Evolutionary conservation across 2,113 vertebrate species (phyloP).

Genomic region (Hypanus sabinus): DNA sequence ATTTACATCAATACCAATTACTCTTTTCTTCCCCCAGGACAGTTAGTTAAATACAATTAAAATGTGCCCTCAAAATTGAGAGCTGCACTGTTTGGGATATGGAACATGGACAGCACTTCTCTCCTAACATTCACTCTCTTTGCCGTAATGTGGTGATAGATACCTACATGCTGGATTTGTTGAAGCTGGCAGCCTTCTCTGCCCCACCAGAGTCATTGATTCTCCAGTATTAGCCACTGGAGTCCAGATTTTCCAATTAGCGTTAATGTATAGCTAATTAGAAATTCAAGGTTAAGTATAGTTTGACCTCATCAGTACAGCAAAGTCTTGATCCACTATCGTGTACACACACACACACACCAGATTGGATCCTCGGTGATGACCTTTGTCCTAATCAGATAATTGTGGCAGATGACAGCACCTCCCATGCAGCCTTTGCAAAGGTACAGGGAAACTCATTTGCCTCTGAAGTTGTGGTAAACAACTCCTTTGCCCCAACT

Average conservation of each 20-base stretch:
- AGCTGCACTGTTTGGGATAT: not conserved
- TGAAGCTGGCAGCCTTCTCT: not conserved
- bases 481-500: too few species aligned
- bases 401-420: not conserved
- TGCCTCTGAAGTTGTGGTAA: not conserved
- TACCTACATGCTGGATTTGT: not conserved
- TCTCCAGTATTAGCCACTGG: not conserved
- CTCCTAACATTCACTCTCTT: not conserved
- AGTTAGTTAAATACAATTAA: not conserved
- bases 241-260: not conserved
- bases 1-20: not conserved
- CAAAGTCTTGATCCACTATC: not conserved
- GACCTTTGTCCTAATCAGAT: not conserved
- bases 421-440: not conserved
- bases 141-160: not conserved
- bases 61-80: not conserved
- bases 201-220: too few species aligned
- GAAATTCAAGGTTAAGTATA: not conserved
- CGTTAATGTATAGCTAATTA: not conserved
- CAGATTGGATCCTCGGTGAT: not conserved
- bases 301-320: not conserved
- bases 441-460: not conserved
- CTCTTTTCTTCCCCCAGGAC: not conserved
- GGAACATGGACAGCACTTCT: not conserved
- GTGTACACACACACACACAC: not conserved